A percentile compares a stretch with the other conserved stretches of the same genome.
Evolutionary conservation across 2,888 invertebrate species (phyloP).

Genomic region (Ornithoptera priamus): DNA sequence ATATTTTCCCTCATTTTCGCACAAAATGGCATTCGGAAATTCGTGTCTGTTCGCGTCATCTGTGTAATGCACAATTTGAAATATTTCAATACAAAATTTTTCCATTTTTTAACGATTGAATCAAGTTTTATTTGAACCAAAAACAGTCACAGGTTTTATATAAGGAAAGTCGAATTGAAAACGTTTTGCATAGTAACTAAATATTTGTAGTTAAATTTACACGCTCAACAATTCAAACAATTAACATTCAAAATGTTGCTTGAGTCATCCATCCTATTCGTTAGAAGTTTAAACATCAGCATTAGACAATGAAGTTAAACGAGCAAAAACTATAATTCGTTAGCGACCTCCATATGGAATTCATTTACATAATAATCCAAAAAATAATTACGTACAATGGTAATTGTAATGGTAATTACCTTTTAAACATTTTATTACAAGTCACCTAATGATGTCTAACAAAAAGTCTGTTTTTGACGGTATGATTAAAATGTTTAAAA

Average conservation of each 20-base stretch:
- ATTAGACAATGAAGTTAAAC: slow-evolving; percentile 9
- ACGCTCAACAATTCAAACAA: neutral
- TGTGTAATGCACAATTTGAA: slow-evolving; percentile 1
- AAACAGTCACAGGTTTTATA: neutral
- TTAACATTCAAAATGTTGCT: neutral
- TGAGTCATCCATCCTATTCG: slow-evolving; percentile 6
- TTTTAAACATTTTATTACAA: slow-evolving; percentile 15
- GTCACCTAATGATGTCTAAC: neutral
- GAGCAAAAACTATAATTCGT: slow-evolving; percentile 12
- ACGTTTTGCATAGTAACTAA: too few species aligned
- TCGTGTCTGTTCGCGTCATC: neutral
- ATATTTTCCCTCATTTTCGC: slow-evolving; percentile 10
- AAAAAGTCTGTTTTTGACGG: neutral
- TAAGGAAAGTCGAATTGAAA: too few species aligned
- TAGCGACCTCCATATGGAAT: slow-evolving; percentile 2
- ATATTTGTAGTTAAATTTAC: neutral
- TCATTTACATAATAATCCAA: neutral
- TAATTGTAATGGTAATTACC: slow-evolving; percentile 4
- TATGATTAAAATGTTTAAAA: neutral
- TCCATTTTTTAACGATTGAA: neutral
- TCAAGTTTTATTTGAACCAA: neutral
- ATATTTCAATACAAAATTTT: neutral
- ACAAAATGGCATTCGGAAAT: slow-evolving; percentile 4
- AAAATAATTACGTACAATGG: slow-evolving; percentile 18
- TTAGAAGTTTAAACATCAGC: neutral